These are phyloP conservation scores for Celastrina argiolus DNA, from an alignment of 2,888 invertebrate species.

Conservation along the genomic window DNA sequence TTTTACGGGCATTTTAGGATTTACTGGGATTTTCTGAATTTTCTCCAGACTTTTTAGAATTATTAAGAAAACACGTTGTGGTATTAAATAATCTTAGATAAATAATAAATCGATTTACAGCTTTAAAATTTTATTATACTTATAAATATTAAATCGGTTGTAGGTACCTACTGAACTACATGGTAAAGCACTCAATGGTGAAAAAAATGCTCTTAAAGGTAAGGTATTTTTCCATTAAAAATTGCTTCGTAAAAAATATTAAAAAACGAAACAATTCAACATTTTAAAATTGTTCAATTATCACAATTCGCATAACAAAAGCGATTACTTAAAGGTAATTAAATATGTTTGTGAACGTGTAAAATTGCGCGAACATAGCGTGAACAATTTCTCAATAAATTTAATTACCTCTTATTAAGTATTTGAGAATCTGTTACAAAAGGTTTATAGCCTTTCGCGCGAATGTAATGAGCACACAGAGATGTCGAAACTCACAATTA, in stretches of 20 bases:
- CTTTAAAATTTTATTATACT: too few relatives aligned
- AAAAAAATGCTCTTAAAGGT: too few relatives aligned
- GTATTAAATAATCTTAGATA: background rate
- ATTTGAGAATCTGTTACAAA: conserved; percentile 19
- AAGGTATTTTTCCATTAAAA: too few relatives aligned
- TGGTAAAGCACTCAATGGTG: too few relatives aligned
- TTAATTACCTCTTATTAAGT: conserved; percentile 13
- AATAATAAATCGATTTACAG: too few relatives aligned
- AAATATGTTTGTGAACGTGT: conserved; percentile 19
- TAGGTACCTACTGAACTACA: too few relatives aligned
- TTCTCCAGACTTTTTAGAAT: background rate
- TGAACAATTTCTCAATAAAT: conserved; percentile 11
- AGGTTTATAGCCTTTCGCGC: conserved; percentile 13
- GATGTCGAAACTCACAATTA: background rate
- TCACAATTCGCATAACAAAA: background rate
- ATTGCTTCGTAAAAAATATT: background rate
- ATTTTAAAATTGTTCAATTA: background rate
- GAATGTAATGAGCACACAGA: conserved; percentile 1
- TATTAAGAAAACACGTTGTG: background rate
- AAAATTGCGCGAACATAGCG: conserved; percentile 23
- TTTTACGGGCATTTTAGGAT: background rate
- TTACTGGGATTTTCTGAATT: background rate
- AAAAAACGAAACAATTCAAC: too few relatives aligned
- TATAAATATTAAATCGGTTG: too few relatives aligned
- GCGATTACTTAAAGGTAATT: background rate